Evolutionary conservation across 1,140 invertebrate genomes (phyloP).

Genomic region (Anoplophora glabripennis): DNA sequence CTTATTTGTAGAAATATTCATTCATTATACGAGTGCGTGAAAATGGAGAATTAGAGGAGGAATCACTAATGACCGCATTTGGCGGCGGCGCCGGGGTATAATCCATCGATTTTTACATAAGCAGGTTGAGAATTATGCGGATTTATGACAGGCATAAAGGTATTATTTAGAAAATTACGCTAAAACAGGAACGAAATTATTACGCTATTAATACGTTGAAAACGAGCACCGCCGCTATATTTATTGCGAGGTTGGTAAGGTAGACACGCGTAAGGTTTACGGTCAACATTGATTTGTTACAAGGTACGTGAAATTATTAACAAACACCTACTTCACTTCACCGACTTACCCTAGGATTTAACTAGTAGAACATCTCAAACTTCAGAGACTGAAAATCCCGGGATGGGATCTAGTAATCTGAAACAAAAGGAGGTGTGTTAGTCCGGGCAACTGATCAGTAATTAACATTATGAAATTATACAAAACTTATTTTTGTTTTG

Average conservation of each 20-base stretch:
- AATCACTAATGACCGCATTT: background rate
- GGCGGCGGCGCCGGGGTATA: background rate
- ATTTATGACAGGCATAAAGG: background rate
- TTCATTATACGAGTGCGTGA: slow-evolving; percentile 1
- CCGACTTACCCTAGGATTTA: no score
- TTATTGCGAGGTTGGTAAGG: background rate
- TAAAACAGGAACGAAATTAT: background rate
- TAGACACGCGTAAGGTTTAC: no score
- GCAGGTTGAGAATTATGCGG: background rate
- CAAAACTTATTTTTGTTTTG: no score
- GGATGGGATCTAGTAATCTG: no score
- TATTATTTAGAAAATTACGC: background rate
- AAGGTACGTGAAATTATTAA: no score
- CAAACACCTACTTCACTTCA: no score
- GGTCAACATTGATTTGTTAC: no score
- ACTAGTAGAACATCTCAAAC: no score
- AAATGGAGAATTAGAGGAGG: background rate
- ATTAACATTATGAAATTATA: no score
- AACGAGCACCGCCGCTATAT: background rate
- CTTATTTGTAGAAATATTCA: slow-evolving; percentile 1
- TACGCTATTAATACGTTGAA: background rate
- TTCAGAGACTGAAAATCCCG: no score
- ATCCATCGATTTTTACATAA: background rate
- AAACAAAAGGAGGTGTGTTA: no score
- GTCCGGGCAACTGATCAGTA: no score